Conservation (phyloP, 2,113 vertebrate species). For the Azemiops feae region DNA sequence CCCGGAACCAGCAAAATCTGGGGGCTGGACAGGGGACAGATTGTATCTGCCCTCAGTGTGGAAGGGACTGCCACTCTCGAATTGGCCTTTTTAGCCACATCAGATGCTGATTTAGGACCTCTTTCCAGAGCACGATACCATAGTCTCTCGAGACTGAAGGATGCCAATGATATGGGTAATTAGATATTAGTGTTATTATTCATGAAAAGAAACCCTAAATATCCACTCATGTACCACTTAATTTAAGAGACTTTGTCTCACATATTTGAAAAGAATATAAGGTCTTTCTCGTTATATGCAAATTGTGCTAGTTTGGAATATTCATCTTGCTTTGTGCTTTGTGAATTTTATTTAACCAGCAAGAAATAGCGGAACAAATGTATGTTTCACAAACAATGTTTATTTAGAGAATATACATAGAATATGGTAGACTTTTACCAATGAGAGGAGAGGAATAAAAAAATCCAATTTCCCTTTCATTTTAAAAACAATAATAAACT, state of each 20-base stretch:
- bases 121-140: too few species aligned
- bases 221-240: background rate
- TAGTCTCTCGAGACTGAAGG: too few species aligned
- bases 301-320: background rate
- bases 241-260: background rate
- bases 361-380: background rate
- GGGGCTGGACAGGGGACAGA: too few species aligned
- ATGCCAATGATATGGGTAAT: too few species aligned
- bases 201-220: background rate
- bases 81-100: too few species aligned
- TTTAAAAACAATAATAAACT: background rate
- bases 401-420: background rate
- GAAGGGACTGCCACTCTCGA: too few species aligned
- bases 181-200: background rate
- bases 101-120: too few species aligned
- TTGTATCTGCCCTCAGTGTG: too few species aligned
- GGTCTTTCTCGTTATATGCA: background rate
- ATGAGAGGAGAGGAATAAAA: background rate
- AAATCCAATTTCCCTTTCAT: background rate
- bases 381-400: background rate
- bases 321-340: background rate
- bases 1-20: too few species aligned
- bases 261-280: background rate
- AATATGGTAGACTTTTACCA: background rate
- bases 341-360: background rate